Percentiles rank a stretch among this genome's conserved stretches.
Conservation (phyloP, 1,140 invertebrate genomes). For the Meloidogyne floridensis region DNA sequence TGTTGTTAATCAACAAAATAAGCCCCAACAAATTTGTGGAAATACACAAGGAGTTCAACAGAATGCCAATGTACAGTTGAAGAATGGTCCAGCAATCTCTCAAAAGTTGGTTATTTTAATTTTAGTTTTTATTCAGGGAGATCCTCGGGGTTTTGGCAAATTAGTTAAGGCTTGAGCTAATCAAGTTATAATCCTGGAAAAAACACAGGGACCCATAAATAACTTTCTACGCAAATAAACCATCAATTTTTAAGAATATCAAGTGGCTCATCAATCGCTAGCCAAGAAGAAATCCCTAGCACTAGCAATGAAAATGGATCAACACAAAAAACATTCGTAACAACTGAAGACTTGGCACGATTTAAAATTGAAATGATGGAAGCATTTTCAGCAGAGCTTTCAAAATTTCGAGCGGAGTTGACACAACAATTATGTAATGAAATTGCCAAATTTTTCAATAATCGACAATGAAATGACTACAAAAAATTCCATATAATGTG, state of each 20-base stretch:
- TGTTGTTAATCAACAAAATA: neutral
- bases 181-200: neutral
- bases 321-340: neutral
- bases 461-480: constrained; percentile 2
- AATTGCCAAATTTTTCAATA: constrained; percentile 4
- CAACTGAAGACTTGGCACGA: constrained; percentile 3
- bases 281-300: constrained; percentile 8
- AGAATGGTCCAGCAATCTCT: neutral
- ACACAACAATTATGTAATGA: constrained; percentile 10
- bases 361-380: constrained; percentile 20
- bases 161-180: neutral
- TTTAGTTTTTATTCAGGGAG: neutral
- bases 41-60: too few relatives aligned
- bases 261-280: constrained; percentile 21
- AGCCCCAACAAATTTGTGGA: neutral
- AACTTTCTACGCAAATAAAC: neutral
- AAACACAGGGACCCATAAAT: neutral
- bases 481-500: neutral
- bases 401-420: neutral
- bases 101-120: neutral
- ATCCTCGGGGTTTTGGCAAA: neutral
- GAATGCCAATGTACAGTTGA: too few relatives aligned
- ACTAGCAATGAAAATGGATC: neutral
- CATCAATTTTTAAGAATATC: neutral
- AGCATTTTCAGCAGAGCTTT: constrained; percentile 3